phyloP scores from a whole-genome alignment of 1,140 invertebrate species.

The Bombus sibiricus region DNA sequence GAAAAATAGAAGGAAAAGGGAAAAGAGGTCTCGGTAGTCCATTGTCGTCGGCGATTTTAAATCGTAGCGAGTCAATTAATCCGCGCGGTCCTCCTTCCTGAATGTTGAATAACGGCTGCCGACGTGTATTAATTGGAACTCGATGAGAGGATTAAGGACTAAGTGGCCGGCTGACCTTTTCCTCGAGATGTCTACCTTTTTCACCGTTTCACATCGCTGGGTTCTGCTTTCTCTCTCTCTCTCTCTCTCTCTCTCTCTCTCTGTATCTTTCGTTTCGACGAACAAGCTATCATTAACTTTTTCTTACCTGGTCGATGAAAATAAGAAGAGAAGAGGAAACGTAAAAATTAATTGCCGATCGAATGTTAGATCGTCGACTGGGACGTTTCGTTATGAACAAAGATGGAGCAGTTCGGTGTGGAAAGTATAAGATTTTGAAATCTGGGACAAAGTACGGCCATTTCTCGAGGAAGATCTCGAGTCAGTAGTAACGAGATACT shows the following conservation, averaged over 20 bases:
- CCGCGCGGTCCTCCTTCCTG: not conserved
- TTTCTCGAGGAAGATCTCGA: not conserved
- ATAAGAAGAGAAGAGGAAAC: not conserved
- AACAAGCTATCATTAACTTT: not conserved
- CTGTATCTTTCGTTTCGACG: not conserved
- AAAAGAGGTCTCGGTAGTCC: not conserved
- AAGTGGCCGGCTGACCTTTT: conserved; percentile 7
- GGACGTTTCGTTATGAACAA: not conserved
- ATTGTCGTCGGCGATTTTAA: not conserved
- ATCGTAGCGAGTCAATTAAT: conserved; percentile 32
- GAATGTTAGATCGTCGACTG: not conserved
- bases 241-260: not conserved
- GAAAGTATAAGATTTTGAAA: not conserved
- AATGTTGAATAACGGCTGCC: conserved; percentile 7
- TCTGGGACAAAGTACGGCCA: not conserved
- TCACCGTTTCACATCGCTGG: not conserved
- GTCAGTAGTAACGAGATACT: not conserved
- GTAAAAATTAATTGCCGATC: not conserved
- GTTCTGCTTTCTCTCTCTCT: not conserved
- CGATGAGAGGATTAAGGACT: conserved; percentile 57
- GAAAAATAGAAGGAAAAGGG: not conserved
- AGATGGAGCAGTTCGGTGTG: not conserved
- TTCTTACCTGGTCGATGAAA: not conserved
- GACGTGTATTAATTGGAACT: conserved; percentile 59
- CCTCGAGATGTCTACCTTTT: not conserved